Evolutionary conservation across 2,797 vertebrate species (phyloP).

Genomic region (Crypturellus tataupa): DNA sequence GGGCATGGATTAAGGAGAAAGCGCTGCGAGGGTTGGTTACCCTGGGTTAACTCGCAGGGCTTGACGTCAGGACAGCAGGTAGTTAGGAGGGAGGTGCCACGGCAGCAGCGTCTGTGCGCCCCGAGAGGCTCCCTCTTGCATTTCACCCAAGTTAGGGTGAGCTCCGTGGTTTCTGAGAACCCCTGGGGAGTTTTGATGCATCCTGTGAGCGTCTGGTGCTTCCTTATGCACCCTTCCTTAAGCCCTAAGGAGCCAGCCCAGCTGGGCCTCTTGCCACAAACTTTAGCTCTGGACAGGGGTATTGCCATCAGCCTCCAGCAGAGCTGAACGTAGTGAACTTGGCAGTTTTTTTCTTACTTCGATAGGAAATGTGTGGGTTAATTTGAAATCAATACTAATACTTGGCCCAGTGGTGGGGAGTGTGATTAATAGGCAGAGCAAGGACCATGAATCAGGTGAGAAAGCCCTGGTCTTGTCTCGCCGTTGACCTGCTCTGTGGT

Average conservation of each 20-base stretch:
- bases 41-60: not conserved
- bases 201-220: not conserved
- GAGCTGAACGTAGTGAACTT: not conserved
- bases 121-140: not conserved
- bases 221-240: not conserved
- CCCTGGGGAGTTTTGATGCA: not conserved
- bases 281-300: not conserved
- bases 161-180: not conserved
- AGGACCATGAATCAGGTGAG: constrained; percentile 7
- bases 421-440: not conserved
- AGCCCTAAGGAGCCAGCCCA: not conserved
- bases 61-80: not conserved
- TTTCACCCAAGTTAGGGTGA: not conserved
- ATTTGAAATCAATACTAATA: constrained; percentile 64
- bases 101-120: not conserved
- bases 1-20: not conserved
- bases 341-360: not conserved
- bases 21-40: not conserved
- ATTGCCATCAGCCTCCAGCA: not conserved
- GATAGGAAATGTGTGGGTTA: constrained; percentile 24
- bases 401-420: not conserved
- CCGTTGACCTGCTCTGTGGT: not conserved
- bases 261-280: not conserved
- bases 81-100: not conserved
- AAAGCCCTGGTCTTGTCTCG: not conserved